Percentiles rank a stretch among this genome's conserved stretches.
These are phyloP conservation scores for Eristalinus sepulchralis DNA, from an alignment of 2,888 invertebrate species.

Conservation along the genomic window DNA sequence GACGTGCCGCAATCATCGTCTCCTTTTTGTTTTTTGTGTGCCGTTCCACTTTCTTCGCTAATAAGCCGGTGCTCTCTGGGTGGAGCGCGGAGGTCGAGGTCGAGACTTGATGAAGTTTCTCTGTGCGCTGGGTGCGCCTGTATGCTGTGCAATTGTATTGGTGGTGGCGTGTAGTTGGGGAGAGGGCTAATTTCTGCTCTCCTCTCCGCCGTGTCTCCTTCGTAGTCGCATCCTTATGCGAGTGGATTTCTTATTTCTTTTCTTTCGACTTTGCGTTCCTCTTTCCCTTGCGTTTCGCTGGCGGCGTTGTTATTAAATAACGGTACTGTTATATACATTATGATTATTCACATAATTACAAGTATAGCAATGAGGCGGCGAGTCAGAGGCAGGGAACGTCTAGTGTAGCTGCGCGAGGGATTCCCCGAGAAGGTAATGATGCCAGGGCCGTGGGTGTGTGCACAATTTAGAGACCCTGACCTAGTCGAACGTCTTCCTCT, in stretches of 20 bases:
- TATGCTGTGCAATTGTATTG: conserved; percentile 52
- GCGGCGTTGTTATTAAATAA: conserved; percentile 53
- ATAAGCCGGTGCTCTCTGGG: conserved; percentile 50
- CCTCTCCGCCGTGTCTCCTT: conserved; percentile 20
- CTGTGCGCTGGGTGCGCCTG: conserved; percentile 1
- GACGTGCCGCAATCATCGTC: conserved; percentile 60
- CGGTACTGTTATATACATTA: conserved; percentile 56
- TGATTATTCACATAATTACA: conserved; percentile 70
- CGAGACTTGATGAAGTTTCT: conserved; percentile 60
- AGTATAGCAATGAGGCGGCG: conserved; percentile 44
- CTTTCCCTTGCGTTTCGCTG: background rate
- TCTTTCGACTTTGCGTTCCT: background rate
- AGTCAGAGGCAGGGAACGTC: conserved; percentile 24
- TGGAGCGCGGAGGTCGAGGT: conserved; percentile 3
- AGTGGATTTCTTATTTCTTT: background rate
- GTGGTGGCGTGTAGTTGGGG: conserved; percentile 18
- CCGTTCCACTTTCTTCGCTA: conserved; percentile 53
- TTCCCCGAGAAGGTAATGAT: conserved; percentile 46
- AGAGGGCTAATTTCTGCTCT: conserved; percentile 52
- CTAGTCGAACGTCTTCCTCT: conserved; percentile 64
- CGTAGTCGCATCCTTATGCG: conserved; percentile 26
- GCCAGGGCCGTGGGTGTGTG: conserved; percentile 23
- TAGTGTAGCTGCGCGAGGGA: conserved; percentile 51
- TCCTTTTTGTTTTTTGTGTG: conserved; percentile 58
- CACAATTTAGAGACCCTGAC: conserved; percentile 52